These are phyloP conservation scores for rat (Rattus norvegicus) DNA, from an alignment of 2,113 vertebrate genomes.

Conservation along the genomic window GRCr8 NC_086029.1:76763001-76763500, in stretches of 20 bases:
- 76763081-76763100: neutral
- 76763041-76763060: neutral
- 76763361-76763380: neutral
- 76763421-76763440: slow-evolving; percentile 41
- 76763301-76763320: neutral
- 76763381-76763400: neutral
- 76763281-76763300: slow-evolving; percentile 11
- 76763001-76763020: no score
- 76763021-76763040: neutral
- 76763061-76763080: neutral
- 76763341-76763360: neutral
- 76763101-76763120: neutral
- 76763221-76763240: neutral
- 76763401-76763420: neutral
- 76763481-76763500: slow-evolving; percentile 22
- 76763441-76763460: neutral
- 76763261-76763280: neutral
- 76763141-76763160: neutral
- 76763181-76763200: neutral
- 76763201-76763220: neutral
- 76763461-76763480: slow-evolving; percentile 28
- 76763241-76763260: neutral
- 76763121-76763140: neutral
- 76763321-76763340: neutral
- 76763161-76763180: neutral